phyloP scores from a whole-genome alignment of 1,140 invertebrate genomes.

The Ridgeia piscesae region DNA sequence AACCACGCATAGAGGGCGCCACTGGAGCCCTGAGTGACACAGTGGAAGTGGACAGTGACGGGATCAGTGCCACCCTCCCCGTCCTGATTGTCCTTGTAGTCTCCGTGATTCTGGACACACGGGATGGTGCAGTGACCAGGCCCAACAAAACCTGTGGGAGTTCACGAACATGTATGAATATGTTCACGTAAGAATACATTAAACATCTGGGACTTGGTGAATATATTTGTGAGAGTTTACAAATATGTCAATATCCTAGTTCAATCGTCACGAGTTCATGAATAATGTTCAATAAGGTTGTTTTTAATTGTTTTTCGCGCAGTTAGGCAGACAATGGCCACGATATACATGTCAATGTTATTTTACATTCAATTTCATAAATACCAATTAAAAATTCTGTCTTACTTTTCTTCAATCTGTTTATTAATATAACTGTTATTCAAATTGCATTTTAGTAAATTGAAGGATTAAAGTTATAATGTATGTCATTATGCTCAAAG shows the following conservation, averaged over 20 bases:
- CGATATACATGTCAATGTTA: too few relatives aligned
- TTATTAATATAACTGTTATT: too few relatives aligned
- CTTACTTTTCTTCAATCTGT: too few relatives aligned
- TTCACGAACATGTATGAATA: neutral
- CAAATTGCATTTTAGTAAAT: too few relatives aligned
- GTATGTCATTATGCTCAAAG: too few relatives aligned
- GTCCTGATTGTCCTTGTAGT: constrained; percentile 38
- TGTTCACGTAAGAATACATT: neutral
- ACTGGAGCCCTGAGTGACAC: constrained; percentile 18
- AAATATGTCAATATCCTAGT: neutral
- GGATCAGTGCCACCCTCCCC: constrained; percentile 27
- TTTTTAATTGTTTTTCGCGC: too few relatives aligned
- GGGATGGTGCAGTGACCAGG: constrained; percentile 42
- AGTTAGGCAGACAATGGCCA: neutral
- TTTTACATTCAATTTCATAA: neutral
- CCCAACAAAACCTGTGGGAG: constrained; percentile 42
- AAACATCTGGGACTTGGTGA: too few relatives aligned
- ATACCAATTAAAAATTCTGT: too few relatives aligned
- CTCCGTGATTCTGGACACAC: constrained; percentile 39
- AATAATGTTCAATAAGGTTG: neutral
- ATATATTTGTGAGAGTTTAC: neutral
- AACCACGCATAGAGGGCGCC: constrained; percentile 37
- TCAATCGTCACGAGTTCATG: neutral
- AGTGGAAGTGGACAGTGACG: constrained; percentile 37
- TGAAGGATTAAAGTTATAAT: too few relatives aligned